phyloP scores from a whole-genome alignment of 30 jellyfish, hydroid and myxozoan genomes.

The Turritopsis dohrnii region DNA sequence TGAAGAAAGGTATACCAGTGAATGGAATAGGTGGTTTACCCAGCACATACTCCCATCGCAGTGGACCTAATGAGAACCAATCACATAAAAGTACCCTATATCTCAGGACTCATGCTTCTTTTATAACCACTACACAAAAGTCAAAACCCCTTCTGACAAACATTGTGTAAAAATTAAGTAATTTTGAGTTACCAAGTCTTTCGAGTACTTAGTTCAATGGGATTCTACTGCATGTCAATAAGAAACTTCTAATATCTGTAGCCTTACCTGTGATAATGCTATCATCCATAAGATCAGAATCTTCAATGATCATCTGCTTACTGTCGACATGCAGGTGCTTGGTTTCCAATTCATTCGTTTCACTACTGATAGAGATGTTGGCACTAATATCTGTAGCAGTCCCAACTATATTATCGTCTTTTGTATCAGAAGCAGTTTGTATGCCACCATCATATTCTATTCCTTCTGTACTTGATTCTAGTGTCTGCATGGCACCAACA shows the following conservation, averaged over 20 bases:
- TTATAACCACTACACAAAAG: too few relatives aligned
- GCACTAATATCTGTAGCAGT: not conserved
- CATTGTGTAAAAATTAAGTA: not conserved
- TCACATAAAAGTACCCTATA: too few relatives aligned
- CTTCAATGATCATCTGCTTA: not conserved
- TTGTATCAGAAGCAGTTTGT: not conserved
- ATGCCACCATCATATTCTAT: not conserved
- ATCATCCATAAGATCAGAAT: constrained; percentile 4
- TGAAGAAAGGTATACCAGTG: constrained; percentile 22
- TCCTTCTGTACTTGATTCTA: not conserved
- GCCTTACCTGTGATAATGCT: constrained; percentile 9
- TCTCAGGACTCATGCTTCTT: too few relatives aligned
- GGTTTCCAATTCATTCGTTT: not conserved
- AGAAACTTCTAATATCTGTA: not conserved
- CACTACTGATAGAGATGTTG: not conserved
- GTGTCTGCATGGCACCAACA: constrained; percentile 5
- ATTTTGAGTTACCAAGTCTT: not conserved
- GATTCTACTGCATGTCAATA: too few relatives aligned
- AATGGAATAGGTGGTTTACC: constrained; percentile 27
- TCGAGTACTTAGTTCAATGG: too few relatives aligned
- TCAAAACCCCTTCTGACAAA: not conserved
- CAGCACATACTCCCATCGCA: constrained; percentile 19
- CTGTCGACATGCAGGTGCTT: not conserved
- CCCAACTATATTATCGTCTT: not conserved
- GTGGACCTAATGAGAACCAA: constrained; percentile 15